Percentiles rank a stretch among this genome's conserved stretches.
These are phyloP conservation scores for Thymelicus acteon DNA, from an alignment of 2,888 invertebrate species.

Conservation along the genomic window DNA sequence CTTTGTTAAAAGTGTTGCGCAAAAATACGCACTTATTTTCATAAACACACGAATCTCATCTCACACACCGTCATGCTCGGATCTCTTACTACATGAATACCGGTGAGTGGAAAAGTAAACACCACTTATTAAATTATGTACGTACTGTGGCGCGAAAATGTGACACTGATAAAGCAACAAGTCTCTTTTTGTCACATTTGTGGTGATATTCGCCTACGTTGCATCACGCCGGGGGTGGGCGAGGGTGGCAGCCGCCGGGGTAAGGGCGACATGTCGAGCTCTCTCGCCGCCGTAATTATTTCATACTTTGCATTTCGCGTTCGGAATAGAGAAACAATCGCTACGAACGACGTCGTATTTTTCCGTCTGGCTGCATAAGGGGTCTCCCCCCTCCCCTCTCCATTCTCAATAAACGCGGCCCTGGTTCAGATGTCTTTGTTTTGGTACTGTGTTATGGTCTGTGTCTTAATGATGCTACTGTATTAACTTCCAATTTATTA, in stretches of 20 bases:
- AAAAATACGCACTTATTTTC: constrained; percentile 1
- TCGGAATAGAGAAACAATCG: constrained; percentile 72
- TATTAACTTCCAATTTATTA: background rate
- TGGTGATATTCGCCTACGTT: constrained; percentile 58
- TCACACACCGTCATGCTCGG: background rate
- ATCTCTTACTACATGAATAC: constrained; percentile 1
- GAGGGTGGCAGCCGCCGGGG: constrained; percentile 42
- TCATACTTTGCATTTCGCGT: constrained; percentile 75
- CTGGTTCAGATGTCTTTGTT: constrained; percentile 52
- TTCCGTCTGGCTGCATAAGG: constrained; percentile 64
- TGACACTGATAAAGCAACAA: constrained; percentile 80
- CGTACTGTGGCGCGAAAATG: constrained; percentile 58
- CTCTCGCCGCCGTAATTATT: constrained; percentile 78
- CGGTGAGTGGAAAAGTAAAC: constrained; percentile 20
- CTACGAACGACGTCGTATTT: constrained; percentile 61
- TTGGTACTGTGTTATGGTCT: constrained; percentile 16
- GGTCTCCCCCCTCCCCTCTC: constrained; percentile 34
- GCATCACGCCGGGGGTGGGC: constrained; percentile 41
- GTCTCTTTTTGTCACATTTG: constrained; percentile 75
- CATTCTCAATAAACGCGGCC: constrained; percentile 59
- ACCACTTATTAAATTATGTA: constrained; percentile 43
- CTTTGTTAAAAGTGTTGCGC: background rate
- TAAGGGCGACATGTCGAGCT: constrained; percentile 58
- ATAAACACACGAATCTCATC: background rate
- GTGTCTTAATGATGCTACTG: constrained; percentile 1